phyloP scores from a whole-genome alignment of 2,888 invertebrate genomes.

The Nomada lathburiana region DNA sequence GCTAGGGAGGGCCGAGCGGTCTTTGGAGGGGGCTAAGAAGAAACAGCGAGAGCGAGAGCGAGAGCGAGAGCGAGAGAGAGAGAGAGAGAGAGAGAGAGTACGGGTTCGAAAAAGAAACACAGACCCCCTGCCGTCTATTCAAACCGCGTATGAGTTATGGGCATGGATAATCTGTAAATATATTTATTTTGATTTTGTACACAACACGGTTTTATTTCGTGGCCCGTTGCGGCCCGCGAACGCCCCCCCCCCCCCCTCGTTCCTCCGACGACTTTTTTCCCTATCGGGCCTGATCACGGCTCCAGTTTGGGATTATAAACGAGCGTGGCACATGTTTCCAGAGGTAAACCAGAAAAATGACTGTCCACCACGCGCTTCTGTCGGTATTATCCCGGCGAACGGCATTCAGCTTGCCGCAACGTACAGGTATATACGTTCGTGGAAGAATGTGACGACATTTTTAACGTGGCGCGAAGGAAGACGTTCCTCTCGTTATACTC shows the following conservation, averaged over 20 bases:
- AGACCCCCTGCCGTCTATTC: slow-evolving; percentile 83
- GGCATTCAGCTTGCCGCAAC: slow-evolving; percentile 16
- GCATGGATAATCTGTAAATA: slow-evolving; percentile 83
- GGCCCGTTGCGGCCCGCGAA: slow-evolving; percentile 43
- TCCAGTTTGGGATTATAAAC: slow-evolving; percentile 77
- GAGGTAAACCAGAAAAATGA: slow-evolving; percentile 66
- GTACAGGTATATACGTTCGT: not conserved
- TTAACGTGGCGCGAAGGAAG: slow-evolving; percentile 14
- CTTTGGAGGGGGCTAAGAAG: slow-evolving; percentile 44
- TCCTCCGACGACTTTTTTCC: slow-evolving; percentile 23
- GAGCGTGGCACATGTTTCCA: slow-evolving; percentile 58
- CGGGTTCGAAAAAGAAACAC: slow-evolving; percentile 71
- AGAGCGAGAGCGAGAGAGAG: slow-evolving; percentile 25
- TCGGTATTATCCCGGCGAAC: slow-evolving; percentile 34
- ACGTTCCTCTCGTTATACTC: too few relatives aligned
- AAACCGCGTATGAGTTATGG: slow-evolving; percentile 82
- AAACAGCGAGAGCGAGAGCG: not conserved
- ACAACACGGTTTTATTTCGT: slow-evolving; percentile 76
- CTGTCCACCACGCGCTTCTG: slow-evolving; percentile 46
- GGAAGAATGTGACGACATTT: slow-evolving; percentile 41
- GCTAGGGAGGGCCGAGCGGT: slow-evolving; percentile 28
- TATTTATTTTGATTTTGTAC: slow-evolving; percentile 83
- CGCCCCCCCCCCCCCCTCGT: slow-evolving; percentile 6
- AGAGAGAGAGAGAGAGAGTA: slow-evolving; percentile 38
- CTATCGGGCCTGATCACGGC: slow-evolving; percentile 47